phyloP scores from a whole-genome alignment of 1,140 invertebrate genomes.

The Delia radicum region DNA sequence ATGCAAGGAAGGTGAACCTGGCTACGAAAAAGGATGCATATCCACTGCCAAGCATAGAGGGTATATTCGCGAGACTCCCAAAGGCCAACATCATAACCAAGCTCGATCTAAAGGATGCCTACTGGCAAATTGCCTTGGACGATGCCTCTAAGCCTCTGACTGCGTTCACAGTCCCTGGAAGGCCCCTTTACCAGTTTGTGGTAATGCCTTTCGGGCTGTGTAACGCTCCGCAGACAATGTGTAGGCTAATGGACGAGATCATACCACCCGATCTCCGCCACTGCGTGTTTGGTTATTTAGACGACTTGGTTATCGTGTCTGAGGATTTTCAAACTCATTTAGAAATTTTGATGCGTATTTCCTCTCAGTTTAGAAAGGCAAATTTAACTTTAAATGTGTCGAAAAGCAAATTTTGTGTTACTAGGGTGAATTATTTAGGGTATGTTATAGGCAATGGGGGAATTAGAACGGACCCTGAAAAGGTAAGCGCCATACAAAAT shows the following conservation, averaged over 20 bases:
- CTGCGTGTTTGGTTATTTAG: constrained; percentile 31
- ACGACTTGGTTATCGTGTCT: constrained; percentile 26
- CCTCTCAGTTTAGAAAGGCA: constrained; percentile 39
- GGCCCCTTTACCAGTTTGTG: not conserved
- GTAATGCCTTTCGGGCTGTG: constrained; percentile 46
- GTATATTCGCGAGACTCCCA: too few species aligned
- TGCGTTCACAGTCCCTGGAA: constrained; percentile 49
- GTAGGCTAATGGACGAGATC: constrained; percentile 31
- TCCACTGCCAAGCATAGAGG: too few species aligned
- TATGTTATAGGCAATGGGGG: not conserved
- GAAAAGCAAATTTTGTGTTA: too few species aligned
- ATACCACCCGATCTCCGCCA: constrained; percentile 50
- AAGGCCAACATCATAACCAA: constrained; percentile 29
- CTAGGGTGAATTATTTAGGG: too few species aligned
- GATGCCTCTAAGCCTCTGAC: too few species aligned
- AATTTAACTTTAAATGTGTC: constrained; percentile 55
- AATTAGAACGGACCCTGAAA: not conserved
- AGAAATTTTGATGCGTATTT: constrained; percentile 42
- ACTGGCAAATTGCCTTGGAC: too few species aligned
- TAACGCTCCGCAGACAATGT: constrained; percentile 27
- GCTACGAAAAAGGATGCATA: too few species aligned
- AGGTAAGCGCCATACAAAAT: not conserved
- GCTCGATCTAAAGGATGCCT: too few species aligned
- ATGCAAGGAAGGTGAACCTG: too few species aligned
- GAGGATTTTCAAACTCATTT: constrained; percentile 52